A percentile compares a stretch with the other conserved stretches of the same genome.
These are phyloP conservation scores for Eleginops maclovinus DNA, from an alignment of 2,113 vertebrate genomes.

Conservation along the genomic window DNA sequence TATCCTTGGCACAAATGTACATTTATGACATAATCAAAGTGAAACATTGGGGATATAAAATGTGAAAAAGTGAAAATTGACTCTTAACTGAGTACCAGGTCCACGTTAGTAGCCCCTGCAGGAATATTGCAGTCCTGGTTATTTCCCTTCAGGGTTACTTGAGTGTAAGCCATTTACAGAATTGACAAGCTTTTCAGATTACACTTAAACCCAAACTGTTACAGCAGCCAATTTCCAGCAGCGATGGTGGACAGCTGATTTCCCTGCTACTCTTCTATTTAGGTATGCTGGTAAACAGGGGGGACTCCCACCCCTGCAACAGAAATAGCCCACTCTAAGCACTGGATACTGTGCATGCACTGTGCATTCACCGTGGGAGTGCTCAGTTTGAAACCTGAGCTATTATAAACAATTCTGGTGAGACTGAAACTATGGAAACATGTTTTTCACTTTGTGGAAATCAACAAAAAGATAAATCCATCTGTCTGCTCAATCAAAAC, in stretches of 20 bases:
- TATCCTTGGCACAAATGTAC: neutral
- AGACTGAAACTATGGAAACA: constrained; percentile 42
- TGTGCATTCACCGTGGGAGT: constrained; percentile 3
- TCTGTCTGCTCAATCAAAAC: constrained; percentile 6
- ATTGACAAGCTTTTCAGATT: constrained; percentile 48
- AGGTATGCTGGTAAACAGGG: constrained; percentile 59
- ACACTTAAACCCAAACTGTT: constrained; percentile 54
- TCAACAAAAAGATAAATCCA: constrained; percentile 1
- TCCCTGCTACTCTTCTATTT: neutral
- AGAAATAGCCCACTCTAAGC: constrained; percentile 55
- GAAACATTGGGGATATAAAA: constrained; percentile 6
- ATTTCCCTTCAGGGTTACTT: constrained; percentile 31
- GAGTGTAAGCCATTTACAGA: constrained; percentile 19
- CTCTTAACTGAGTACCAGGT: neutral
- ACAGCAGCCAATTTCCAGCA: constrained; percentile 46
- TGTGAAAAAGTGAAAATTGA: constrained; percentile 11
- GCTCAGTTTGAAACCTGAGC: constrained; percentile 55
- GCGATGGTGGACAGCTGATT: constrained; percentile 29
- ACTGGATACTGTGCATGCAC: constrained; percentile 3
- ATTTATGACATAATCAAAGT: neutral
- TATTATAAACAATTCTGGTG: constrained; percentile 56
- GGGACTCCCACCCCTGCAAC: constrained; percentile 29
- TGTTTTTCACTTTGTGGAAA: constrained; percentile 32
- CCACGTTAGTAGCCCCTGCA: neutral
- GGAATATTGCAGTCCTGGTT: constrained; percentile 5